Base-by-base conservation (phyloP, 2,113 vertebrate genomes). In the Channa argus region DNA sequence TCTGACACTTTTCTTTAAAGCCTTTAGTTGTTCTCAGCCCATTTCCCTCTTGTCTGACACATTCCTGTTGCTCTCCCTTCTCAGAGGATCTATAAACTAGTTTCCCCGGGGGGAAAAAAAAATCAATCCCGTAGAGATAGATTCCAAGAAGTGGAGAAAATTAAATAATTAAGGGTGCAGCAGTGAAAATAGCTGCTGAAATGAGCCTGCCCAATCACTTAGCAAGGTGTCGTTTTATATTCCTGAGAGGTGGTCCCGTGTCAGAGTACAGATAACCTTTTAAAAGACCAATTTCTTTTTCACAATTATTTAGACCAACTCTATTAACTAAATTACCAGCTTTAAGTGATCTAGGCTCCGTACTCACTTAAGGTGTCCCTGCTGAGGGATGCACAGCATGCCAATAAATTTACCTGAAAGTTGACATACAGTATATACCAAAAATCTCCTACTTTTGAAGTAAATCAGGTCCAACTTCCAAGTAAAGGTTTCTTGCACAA, bases 191-290 rank as follows among this genome's bases (percentile, higher is more conserved):
- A 78, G 80, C 66, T 59, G 53, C 69, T 60, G 77, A 86, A 85
- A 91, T 74, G 68, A 88, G 78, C 66, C 85, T 82, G 86, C 87
- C 83, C 88, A 86, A 86, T 89, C 86, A 77, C 82, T 91, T 89
- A 87, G 90, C 88, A 85, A 87, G 84, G 59, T 78, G 72, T 84
- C 46, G 55, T 79, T 91, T 92, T 84, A 88, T 88, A 89, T 90
- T 90, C 89, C 85, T 75, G 63, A 54, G 73, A 83, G 59, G 77
- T 60, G 76, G 71, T 70, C 56, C 43, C 1, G 59, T 79, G 88
- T 91, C 86, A 84, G 63, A 54, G 70, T 79, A 89, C 75, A 90
- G 88, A 89, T 89, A 87, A 88, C 84, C 87, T 80, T 86, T 88
- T 86, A 86, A 78, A 82, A 84, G 79, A 89, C 77, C 86, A 88